These are phyloP conservation scores for Eueides isabella DNA, from an alignment of 1,140 invertebrate genomes.

Conservation along the genomic window DNA sequence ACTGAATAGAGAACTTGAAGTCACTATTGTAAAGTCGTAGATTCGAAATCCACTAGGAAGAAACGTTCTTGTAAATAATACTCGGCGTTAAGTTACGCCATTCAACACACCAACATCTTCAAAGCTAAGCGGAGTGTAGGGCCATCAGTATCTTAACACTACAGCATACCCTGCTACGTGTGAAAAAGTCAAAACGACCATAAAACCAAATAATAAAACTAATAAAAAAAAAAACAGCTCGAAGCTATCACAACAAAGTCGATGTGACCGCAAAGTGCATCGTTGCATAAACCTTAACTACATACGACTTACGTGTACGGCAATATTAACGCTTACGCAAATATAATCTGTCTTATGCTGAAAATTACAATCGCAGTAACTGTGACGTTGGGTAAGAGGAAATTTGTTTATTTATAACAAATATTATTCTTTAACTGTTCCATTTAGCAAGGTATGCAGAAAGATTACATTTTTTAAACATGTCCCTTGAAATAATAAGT, in stretches of 20 bases:
- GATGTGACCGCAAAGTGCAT: conserved; percentile 34
- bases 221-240: neutral
- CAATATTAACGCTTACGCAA: conserved; percentile 31
- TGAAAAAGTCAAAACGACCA: neutral
- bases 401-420: neutral
- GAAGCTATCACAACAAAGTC: conserved; percentile 9
- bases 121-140: no score
- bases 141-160: neutral
- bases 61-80: no score
- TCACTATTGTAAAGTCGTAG: no score
- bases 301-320: neutral
- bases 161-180: neutral
- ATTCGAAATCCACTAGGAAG: no score
- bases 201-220: neutral
- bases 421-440: neutral
- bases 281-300: conserved; percentile 34
- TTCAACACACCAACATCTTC: no score
- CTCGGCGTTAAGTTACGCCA: no score
- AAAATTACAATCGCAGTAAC: conserved; percentile 20
- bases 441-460: no score
- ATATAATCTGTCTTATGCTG: conserved; percentile 34
- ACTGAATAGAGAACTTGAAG: no score
- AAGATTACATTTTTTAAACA: no score
- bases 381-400: conserved; percentile 13
- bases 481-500: no score